Conservation (phyloP, 2,113 vertebrate genomes). For the Oncorhynchus kisutch region DNA sequence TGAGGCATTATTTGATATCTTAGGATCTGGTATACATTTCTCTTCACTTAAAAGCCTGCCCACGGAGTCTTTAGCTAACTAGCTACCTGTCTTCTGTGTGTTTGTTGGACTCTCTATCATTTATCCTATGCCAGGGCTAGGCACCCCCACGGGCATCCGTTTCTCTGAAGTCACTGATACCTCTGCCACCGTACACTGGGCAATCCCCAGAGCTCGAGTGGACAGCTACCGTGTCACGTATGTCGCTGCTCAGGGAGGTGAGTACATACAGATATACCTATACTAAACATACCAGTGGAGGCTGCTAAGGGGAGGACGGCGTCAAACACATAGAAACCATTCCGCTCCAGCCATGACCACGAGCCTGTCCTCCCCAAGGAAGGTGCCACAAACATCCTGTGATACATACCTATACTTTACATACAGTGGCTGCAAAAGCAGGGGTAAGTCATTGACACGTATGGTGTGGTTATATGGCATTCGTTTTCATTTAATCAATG, state of each 20-base stretch:
- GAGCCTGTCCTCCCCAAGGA: no score
- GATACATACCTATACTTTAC: not conserved
- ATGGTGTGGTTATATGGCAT: not conserved
- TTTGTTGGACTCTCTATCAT: conserved; percentile 31
- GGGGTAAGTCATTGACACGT: not conserved
- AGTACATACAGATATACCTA: conserved; percentile 31
- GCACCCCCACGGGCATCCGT: conserved; percentile 82
- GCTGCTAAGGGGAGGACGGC: no score
- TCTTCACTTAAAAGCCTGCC: not conserved
- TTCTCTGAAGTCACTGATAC: conserved; percentile 94
- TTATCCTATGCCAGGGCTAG: conserved; percentile 74
- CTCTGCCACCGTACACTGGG: conserved; percentile 86
- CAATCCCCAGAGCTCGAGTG: conserved; percentile 73
- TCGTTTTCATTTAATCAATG: not conserved
- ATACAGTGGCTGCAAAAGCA: not conserved
- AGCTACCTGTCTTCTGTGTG: not conserved
- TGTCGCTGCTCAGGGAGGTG: conserved; percentile 85
- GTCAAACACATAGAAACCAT: no score
- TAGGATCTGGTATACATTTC: not conserved
- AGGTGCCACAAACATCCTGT: no score
- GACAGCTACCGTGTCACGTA: conserved; percentile 85
- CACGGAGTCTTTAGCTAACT: not conserved
- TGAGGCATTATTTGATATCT: no score
- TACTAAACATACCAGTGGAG: no score
- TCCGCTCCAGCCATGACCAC: no score